A percentile compares a stretch with the other conserved stretches of the same genome.
phyloP scores from a whole-genome alignment of 92 coral and sea anemone genomes.

The Palythoa heliodiscus region DNA sequence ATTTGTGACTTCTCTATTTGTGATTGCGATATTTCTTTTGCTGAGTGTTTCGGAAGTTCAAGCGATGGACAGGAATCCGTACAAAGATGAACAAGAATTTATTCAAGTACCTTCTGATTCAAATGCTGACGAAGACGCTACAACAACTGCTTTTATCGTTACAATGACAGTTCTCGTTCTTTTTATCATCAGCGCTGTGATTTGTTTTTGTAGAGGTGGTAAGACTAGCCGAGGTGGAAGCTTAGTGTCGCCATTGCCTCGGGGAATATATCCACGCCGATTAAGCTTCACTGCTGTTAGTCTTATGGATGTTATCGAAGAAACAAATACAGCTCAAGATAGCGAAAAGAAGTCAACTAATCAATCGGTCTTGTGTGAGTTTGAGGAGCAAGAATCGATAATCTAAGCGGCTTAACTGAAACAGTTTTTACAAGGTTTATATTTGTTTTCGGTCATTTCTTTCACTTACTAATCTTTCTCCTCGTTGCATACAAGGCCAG shows the following conservation, averaged over 20 bases:
- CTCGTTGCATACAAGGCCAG: background rate
- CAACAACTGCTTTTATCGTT: constrained; percentile 28
- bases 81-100: constrained; percentile 6
- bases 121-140: background rate
- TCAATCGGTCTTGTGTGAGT: background rate
- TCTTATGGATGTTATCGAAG: constrained; percentile 26
- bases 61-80: constrained; percentile 18
- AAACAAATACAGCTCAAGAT: background rate
- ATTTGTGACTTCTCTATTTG: background rate
- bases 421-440: background rate
- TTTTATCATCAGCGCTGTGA: constrained; percentile 21
- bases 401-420: background rate
- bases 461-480: no score
- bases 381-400: constrained; percentile 23
- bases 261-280: constrained; percentile 7
- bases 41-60: background rate
- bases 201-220: constrained; percentile 37
- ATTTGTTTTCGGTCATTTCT: background rate
- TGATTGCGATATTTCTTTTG: background rate
- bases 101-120: background rate
- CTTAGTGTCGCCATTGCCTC: constrained; percentile 26
- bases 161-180: constrained; percentile 39
- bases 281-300: constrained; percentile 20
- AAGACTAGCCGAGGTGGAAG: constrained; percentile 24
- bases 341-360: background rate